Percentiles rank a stretch among this genome's conserved stretches.
Conservation (phyloP, 1,140 invertebrate genomes). For the Polyergus mexicanus region DNA sequence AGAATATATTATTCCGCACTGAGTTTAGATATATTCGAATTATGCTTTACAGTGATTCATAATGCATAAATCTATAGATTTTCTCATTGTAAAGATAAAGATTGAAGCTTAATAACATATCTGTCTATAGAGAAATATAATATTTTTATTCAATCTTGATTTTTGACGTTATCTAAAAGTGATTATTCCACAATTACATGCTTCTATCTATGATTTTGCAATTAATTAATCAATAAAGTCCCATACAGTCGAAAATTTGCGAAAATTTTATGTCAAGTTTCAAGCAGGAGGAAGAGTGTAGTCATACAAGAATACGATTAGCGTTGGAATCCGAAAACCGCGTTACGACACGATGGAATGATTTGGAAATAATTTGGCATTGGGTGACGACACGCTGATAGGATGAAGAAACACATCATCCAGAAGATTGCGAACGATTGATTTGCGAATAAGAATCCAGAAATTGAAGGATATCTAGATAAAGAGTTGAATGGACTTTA, state of each 20-base stretch:
- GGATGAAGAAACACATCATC: constrained; percentile 68
- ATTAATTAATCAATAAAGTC: constrained; percentile 18
- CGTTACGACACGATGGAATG: constrained; percentile 61
- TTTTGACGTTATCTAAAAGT: constrained; percentile 7
- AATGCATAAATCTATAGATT: not conserved
- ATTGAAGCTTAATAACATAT: not conserved
- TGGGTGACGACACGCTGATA: constrained; percentile 68
- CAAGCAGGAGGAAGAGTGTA: constrained; percentile 53
- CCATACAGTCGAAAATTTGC: too few relatives aligned
- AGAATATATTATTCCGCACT: not conserved
- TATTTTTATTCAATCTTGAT: not conserved
- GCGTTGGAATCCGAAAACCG: constrained; percentile 59
- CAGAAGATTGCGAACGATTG: constrained; percentile 9
- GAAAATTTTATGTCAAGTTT: not conserved
- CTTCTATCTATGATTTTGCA: not conserved
- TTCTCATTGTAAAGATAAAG: not conserved
- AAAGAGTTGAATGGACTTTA: constrained; percentile 32
- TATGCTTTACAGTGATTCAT: not conserved
- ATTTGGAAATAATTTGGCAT: constrained; percentile 77
- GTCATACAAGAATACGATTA: constrained; percentile 32
- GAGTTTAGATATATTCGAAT: not conserved
- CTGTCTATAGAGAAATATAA: not conserved
- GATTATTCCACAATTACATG: not conserved
- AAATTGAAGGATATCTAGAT: constrained; percentile 49
- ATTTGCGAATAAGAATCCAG: constrained; percentile 18